Evolutionary conservation across 2,888 invertebrate genomes (phyloP).

Genomic region (Drosophila pseudotakahashii): DNA sequence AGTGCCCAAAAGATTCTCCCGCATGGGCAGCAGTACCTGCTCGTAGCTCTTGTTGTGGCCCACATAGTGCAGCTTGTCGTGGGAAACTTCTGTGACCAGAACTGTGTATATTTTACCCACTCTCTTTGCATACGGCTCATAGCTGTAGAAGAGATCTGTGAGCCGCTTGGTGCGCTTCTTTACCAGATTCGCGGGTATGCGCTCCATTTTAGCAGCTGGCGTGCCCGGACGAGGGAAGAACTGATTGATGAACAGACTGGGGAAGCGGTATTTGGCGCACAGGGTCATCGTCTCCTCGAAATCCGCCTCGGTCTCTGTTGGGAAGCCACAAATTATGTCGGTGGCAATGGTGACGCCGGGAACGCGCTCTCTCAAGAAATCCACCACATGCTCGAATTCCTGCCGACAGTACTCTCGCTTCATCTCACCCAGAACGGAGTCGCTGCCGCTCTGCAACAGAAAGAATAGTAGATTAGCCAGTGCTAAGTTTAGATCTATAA

Average conservation of each 20-base stretch:
- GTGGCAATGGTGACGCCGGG: slow-evolving; percentile 97
- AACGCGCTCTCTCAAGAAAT: slow-evolving; percentile 92
- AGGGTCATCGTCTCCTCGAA: slow-evolving; percentile 94
- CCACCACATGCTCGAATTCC: slow-evolving; percentile 95
- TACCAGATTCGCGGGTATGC: slow-evolving; percentile 93
- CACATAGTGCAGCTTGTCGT: slow-evolving; percentile 95
- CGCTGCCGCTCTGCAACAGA: slow-evolving; percentile 91
- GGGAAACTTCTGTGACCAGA: slow-evolving; percentile 96
- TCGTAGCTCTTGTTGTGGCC: slow-evolving; percentile 98
- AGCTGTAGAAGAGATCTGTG: slow-evolving; percentile 95
- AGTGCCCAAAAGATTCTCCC: slow-evolving; percentile 91
- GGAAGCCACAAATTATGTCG: slow-evolving; percentile 99
- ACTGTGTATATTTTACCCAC: slow-evolving; percentile 88
- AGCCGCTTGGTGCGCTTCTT: slow-evolving; percentile 94
- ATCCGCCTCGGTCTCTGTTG: slow-evolving; percentile 95
- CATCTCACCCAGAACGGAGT: slow-evolving; percentile 97
- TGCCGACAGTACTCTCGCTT: slow-evolving; percentile 95
- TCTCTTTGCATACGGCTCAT: slow-evolving; percentile 91
- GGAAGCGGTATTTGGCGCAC: slow-evolving; percentile 94
- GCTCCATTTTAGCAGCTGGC: slow-evolving; percentile 95
- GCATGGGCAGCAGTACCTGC: slow-evolving; percentile 94
- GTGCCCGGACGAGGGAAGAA: slow-evolving; percentile 98
- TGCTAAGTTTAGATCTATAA: rapidly evolving
- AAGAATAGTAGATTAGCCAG: neutral
- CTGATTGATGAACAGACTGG: slow-evolving; percentile 98